Conservation (phyloP, 2,888 invertebrate species). For the Aleiodes alternator region DNA sequence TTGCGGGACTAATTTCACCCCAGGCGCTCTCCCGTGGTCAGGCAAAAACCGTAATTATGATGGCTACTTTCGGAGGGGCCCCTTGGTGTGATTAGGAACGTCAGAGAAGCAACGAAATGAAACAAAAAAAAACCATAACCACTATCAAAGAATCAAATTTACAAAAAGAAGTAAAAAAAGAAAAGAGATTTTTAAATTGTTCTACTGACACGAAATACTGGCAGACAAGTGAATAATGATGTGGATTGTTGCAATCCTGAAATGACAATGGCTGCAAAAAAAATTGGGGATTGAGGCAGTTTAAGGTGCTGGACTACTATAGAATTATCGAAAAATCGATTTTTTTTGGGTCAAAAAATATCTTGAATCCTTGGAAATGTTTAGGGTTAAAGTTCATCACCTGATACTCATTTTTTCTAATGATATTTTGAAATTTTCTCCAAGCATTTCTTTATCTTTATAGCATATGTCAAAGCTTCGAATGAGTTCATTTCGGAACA, state of each 20-base stretch:
- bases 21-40: constrained; percentile 13
- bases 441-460: no score
- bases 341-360: no score
- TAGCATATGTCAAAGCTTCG: no score
- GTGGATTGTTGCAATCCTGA: constrained; percentile 5
- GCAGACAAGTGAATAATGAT: constrained; percentile 15
- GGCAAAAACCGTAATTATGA: constrained; percentile 28
- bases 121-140: not conserved
- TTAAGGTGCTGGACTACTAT: no score
- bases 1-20: constrained; percentile 23
- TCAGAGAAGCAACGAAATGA: not conserved
- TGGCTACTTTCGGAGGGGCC: constrained; percentile 9
- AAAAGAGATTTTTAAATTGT: constrained; percentile 4
- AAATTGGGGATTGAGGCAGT: no score
- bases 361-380: no score
- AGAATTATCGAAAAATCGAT: no score
- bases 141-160: constrained; percentile 2
- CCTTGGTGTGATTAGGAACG: constrained; percentile 32
- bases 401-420: no score
- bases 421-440: no score
- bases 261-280: constrained; percentile 1
- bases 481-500: no score
- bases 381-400: no score
- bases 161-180: not conserved
- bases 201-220: constrained; percentile 14